Conservation (phyloP, 2,888 invertebrate genomes). For the Drosophila peninsularis region DNA sequence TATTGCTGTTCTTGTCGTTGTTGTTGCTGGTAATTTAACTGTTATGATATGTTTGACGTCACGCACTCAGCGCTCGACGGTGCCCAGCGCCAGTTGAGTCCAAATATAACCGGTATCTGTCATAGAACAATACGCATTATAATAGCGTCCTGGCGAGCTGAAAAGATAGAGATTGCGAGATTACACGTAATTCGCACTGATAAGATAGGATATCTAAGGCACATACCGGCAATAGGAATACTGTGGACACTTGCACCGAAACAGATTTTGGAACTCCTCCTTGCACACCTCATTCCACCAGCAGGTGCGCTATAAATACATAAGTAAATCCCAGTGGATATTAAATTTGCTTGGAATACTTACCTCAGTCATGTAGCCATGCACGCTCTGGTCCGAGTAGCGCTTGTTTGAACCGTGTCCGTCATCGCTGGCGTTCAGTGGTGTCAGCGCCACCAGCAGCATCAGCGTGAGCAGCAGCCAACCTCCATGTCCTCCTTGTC, state of each 20-base stretch:
- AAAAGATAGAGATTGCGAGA: conserved; percentile 8
- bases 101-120: conserved; percentile 96
- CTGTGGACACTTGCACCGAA: conserved; percentile 94
- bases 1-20: not conserved
- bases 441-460: conserved; percentile 30
- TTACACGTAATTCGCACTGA: conserved; percentile 3
- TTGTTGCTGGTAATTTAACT: conserved; percentile 10
- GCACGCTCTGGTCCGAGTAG: conserved; percentile 92
- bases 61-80: conserved; percentile 59
- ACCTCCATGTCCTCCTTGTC: conserved; percentile 23
- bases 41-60: conserved; percentile 59
- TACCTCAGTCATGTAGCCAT: conserved; percentile 93
- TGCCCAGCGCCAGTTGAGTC: conserved; percentile 86
- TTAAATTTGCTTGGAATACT: not conserved
- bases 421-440: conserved; percentile 46
- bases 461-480: conserved; percentile 45
- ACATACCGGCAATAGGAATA: conserved; percentile 92
- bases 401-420: conserved; percentile 86
- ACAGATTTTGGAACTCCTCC: conserved; percentile 94
- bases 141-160: conserved; percentile 92
- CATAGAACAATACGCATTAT: conserved; percentile 95
- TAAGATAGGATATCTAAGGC: not conserved
- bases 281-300: conserved; percentile 98
- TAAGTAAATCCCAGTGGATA: not conserved
- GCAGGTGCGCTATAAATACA: conserved; percentile 90